These are phyloP conservation scores for Drosophila baimaii DNA, from an alignment of 1,140 invertebrate genomes.

Conservation along the genomic window DNA sequence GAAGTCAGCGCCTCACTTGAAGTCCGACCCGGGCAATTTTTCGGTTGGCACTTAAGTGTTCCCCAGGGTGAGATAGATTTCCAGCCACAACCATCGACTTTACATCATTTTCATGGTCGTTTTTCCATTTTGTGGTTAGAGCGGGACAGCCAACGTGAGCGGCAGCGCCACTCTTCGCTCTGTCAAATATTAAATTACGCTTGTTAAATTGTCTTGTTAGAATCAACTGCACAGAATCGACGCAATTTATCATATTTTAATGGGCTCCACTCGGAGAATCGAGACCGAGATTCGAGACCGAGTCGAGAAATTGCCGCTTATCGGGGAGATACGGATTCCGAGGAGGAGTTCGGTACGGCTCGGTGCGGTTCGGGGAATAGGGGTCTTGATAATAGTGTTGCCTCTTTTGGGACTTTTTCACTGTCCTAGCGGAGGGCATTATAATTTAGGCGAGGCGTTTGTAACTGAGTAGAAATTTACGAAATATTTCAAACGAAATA, in stretches of 20 bases:
- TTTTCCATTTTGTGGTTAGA: slow-evolving; percentile 79
- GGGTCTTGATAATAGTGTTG: slow-evolving; percentile 57
- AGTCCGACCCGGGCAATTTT: slow-evolving; percentile 70
- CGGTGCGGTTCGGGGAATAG: slow-evolving; percentile 5
- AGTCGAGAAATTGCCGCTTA: slow-evolving; percentile 70
- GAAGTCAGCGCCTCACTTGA: slow-evolving; percentile 71
- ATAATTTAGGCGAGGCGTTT: no score
- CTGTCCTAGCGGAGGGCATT: not conserved
- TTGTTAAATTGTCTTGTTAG: slow-evolving; percentile 84
- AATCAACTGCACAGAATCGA: slow-evolving; percentile 84
- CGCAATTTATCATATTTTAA: slow-evolving; percentile 84
- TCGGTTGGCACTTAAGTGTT: slow-evolving; percentile 83
- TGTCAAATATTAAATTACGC: slow-evolving; percentile 84
- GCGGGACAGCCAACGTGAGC: slow-evolving; percentile 10
- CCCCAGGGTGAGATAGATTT: slow-evolving; percentile 83
- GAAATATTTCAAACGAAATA: no score
- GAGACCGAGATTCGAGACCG: slow-evolving; percentile 36
- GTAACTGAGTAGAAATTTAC: no score
- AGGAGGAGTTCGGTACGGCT: slow-evolving; percentile 7
- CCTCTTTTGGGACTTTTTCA: slow-evolving; percentile 53
- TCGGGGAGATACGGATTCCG: slow-evolving; percentile 39
- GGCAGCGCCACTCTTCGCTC: slow-evolving; percentile 54
- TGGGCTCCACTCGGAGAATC: slow-evolving; percentile 72
- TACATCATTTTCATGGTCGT: slow-evolving; percentile 82
- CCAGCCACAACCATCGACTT: slow-evolving; percentile 68